Conservation (phyloP, 2,113 vertebrate genomes). For the Petromus typicus region DNA sequence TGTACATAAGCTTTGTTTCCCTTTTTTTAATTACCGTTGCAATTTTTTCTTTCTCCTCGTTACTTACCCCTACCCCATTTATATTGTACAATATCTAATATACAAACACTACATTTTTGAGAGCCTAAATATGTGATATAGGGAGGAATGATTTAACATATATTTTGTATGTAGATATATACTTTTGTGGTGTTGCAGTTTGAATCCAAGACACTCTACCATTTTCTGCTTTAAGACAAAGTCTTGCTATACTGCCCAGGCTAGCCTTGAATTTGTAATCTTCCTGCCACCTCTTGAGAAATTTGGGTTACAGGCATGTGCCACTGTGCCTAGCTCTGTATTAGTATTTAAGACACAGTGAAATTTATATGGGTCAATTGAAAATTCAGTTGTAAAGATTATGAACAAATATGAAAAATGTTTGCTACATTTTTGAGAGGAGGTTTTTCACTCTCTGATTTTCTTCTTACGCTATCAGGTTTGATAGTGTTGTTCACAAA, state of each 20-base stretch:
- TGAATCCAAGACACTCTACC: neutral
- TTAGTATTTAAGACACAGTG: constrained; percentile 4
- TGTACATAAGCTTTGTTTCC: too few relatives aligned
- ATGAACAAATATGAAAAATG: constrained; percentile 8
- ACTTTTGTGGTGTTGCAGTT: neutral
- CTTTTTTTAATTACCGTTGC: too few relatives aligned
- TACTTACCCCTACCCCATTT: too few relatives aligned
- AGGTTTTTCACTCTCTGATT: neutral
- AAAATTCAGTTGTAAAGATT: neutral
- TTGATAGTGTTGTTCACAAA: constrained; percentile 46
- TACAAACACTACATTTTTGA: neutral
- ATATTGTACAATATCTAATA: too few relatives aligned
- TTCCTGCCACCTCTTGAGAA: neutral
- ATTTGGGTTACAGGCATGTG: neutral
- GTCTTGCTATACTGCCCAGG: neutral
- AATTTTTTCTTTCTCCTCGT: too few relatives aligned
- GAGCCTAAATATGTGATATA: neutral
- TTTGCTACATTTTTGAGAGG: neutral
- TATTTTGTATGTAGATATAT: neutral
- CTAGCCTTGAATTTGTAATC: neutral
- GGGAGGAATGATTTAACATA: neutral
- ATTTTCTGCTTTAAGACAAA: neutral
- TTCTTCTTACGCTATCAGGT: constrained; percentile 9
- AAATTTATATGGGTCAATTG: neutral
- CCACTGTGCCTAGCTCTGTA: too few relatives aligned